Evolutionary conservation across 2,113 vertebrate species (phyloP).

Genomic region (Mus pahari): DNA sequence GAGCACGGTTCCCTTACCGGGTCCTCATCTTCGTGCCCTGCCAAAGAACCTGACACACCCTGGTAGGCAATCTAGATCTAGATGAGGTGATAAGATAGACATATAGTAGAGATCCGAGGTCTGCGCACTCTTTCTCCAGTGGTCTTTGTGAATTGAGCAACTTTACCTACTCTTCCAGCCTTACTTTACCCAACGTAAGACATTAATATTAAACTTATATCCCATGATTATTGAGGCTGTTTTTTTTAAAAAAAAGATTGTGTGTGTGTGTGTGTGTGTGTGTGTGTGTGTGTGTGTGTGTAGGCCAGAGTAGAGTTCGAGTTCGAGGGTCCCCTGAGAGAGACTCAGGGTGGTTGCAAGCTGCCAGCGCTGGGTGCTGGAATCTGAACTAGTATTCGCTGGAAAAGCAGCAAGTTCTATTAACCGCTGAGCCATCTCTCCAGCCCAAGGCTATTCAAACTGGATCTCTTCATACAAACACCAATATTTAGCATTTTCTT

Average conservation of each 20-base stretch:
- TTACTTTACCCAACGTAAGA: neutral
- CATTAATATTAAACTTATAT: neutral
- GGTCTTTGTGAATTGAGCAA: neutral
- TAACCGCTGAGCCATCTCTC: neutral
- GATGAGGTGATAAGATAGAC: neutral
- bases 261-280: neutral
- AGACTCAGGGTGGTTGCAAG: neutral
- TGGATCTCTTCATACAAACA: neutral
- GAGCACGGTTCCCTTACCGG: accelerated
- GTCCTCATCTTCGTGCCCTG: neutral
- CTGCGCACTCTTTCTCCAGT: neutral
- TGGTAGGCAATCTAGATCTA: neutral
- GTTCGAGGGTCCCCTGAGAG: neutral
- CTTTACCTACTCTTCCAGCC: neutral
- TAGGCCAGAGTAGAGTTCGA: neutral
- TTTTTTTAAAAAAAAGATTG: neutral
- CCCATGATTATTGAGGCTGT: neutral
- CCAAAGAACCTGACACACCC: no score
- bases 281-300: neutral
- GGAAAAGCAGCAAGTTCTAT: neutral
- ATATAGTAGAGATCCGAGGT: neutral
- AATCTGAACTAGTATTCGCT: neutral
- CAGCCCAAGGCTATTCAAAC: neutral
- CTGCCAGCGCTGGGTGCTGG: neutral
- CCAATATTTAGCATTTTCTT: neutral